These are phyloP conservation scores for Enteromius unitaeniatus DNA, from an alignment of 2,797 vertebrate species.

Conservation along the genomic window DNA sequence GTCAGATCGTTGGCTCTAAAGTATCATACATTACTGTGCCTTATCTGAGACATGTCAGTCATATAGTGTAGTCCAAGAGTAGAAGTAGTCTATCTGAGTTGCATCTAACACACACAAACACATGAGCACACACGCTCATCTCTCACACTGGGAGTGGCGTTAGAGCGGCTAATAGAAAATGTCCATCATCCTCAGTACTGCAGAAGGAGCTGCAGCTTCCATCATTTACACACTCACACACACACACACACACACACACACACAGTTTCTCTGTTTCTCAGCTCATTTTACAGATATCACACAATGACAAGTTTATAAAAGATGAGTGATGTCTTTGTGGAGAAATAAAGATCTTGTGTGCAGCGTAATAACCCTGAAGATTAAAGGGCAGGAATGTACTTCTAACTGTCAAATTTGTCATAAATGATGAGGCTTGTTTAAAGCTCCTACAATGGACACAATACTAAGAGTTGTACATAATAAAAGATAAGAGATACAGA, in stretches of 20 bases:
- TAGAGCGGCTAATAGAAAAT: conserved; percentile 49
- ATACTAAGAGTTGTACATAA: neutral
- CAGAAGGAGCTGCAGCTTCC: conserved; percentile 41
- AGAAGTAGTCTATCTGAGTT: conserved; percentile 35
- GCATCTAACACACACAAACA: conserved; percentile 6
- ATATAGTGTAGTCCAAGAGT: neutral
- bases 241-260: conserved; percentile 31
- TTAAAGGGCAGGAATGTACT: conserved; percentile 20
- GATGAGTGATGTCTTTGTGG: conserved; percentile 27
- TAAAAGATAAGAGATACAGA: neutral
- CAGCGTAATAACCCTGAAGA: conserved; percentile 23
- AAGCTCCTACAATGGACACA: neutral
- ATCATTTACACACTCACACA: conserved; percentile 35
- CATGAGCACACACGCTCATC: conserved; percentile 2
- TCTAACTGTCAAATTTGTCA: conserved; percentile 1
- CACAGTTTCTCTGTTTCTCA: conserved; percentile 13
- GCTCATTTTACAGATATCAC: conserved; percentile 40
- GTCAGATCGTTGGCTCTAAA: neutral
- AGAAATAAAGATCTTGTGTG: conserved; percentile 22
- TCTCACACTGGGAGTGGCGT: conserved; percentile 32
- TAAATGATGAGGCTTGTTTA: neutral
- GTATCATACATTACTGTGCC: neutral
- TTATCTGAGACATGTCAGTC: conserved; percentile 29
- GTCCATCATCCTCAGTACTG: conserved; percentile 51
- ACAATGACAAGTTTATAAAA: conserved; percentile 40